Evolutionary conservation across 2,888 invertebrate genomes (phyloP), one percentile per base, ranked within the genome.

Genomic region (Thecophora atra): DNA sequence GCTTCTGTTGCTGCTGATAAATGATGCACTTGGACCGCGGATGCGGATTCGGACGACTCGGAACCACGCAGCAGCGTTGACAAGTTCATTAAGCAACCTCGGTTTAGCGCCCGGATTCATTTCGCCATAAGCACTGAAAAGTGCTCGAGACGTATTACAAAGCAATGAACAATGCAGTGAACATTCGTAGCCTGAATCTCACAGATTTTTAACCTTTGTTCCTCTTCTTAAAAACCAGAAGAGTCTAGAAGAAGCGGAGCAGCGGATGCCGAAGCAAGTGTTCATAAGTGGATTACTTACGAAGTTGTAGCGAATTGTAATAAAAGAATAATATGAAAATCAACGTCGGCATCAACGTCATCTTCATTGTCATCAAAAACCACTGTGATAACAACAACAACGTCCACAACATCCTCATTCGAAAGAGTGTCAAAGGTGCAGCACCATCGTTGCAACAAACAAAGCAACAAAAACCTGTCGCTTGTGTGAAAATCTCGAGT

Each of bases 391-490:
- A 1, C 28, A 24, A 30, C 62, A 30, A 26, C 62, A 28, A 1
- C 62, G 1, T 26, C n/a, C 26, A n/a, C 60, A 60, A 60, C 60
- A 62, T 30, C 17, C 15, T 30, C 37, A 37, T 37, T 11, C 11
- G 37, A 30, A 62, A 28, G 30, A 30, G 37, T 62, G 62, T 62
- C 62, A 62, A 30, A 62, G 62, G 62, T 62, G 62, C 62, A 62
- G 62, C 62, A n/a, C n/a, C n/a, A 37, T 21, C 13, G 56, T 56
- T 56, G n/a, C 8, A 56, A 24, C 56, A 13, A 56, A 56, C n/a
- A 19, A 56, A 24, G 19, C 6, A 56, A n/a, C 3, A 21, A 19
- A 54, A 19, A 54, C 19, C 11, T 56, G 56, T 24, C n/a, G 26
- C 24, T 26, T 24, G 26, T 56, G 24, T 17, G 21, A 26, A 26